A percentile compares a stretch with the other conserved stretches of the same genome.
Evolutionary conservation across 2,888 invertebrate species (phyloP).

Genomic region (Ochropleura plecta): DNA sequence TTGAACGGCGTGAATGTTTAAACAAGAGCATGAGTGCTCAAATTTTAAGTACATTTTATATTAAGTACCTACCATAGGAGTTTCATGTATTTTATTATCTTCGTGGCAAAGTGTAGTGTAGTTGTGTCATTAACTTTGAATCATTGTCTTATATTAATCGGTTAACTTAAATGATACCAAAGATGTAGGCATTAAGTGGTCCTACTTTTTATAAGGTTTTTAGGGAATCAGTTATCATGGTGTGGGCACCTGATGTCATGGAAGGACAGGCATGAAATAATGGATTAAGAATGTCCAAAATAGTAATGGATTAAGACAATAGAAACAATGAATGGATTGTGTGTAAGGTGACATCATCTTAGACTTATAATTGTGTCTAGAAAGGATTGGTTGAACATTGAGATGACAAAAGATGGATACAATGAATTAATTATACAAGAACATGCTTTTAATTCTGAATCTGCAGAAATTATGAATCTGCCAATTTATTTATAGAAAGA

Average conservation of each 20-base stretch:
- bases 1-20: background rate
- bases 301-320: background rate
- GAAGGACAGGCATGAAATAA: background rate
- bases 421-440: too few relatives aligned
- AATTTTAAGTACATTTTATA: slow-evolving; percentile 1
- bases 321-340: slow-evolving; percentile 1
- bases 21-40: background rate
- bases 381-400: background rate
- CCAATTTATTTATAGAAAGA: background rate
- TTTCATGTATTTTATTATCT: slow-evolving; percentile 24
- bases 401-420: background rate
- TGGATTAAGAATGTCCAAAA: background rate
- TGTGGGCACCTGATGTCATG: background rate
- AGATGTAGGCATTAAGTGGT: background rate
- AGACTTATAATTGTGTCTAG: too few relatives aligned
- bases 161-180: background rate
- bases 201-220: background rate
- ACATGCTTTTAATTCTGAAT: background rate
- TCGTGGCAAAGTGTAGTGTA: slow-evolving; percentile 8
- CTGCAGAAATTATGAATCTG: too few relatives aligned
- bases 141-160: slow-evolving; percentile 42
- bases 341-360: background rate
- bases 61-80: slow-evolving; percentile 15
- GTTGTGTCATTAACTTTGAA: slow-evolving; percentile 39
- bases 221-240: background rate